Percentiles rank a stretch among this genome's conserved stretches.
These are phyloP conservation scores for Potamarius usumacintae DNA, from an alignment of 2,113 vertebrate genomes.

Conservation along the genomic window DNA sequence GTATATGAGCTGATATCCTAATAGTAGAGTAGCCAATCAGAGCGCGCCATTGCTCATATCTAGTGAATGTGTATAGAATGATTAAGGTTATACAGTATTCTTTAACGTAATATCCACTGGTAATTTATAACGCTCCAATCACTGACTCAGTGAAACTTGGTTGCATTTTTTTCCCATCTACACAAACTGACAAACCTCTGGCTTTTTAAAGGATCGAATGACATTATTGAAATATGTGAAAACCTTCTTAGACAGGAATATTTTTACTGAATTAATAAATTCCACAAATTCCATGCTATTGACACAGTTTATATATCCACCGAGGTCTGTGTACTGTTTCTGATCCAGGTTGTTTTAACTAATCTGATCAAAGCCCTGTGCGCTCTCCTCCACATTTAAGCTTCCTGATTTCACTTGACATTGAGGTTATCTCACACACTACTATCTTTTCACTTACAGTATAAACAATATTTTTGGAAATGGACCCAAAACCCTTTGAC, in stretches of 20 bases:
- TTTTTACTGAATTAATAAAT: not conserved
- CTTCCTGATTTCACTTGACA: not conserved
- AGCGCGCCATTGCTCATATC: no score
- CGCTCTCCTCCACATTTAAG: not conserved
- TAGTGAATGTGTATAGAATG: no score
- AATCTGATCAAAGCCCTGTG: not conserved
- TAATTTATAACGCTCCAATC: not conserved
- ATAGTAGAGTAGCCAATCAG: no score
- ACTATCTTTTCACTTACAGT: not conserved
- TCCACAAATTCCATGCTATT: not conserved
- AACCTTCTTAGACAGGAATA: not conserved
- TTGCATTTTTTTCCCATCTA: not conserved
- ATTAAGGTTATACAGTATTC: not conserved
- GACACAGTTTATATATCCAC: not conserved
- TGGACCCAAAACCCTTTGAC: not conserved
- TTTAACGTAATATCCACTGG: not conserved
- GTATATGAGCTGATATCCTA: no score
- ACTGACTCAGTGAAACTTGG: not conserved
- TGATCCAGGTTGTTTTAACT: not conserved
- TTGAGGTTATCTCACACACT: not conserved
- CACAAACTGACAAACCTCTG: not conserved
- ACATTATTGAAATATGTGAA: not conserved
- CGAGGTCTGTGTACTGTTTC: not conserved
- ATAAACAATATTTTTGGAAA: not conserved
- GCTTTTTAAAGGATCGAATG: not conserved